These are phyloP conservation scores for Gila robusta DNA, from an alignment of 2,797 vertebrate species.

Conservation along the genomic window DNA sequence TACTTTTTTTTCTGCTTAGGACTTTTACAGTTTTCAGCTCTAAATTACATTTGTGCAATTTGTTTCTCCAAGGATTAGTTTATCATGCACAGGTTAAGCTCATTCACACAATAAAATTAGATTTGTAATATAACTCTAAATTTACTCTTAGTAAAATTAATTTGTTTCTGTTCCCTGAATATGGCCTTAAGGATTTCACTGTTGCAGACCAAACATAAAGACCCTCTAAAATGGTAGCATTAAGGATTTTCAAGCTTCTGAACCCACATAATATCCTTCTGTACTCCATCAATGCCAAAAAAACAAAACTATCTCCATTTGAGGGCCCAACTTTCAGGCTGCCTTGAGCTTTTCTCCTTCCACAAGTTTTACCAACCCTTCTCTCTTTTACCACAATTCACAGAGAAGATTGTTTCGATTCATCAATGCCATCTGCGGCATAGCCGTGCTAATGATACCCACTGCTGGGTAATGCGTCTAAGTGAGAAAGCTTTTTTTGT, in stretches of 20 bases:
- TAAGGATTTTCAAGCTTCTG: slow-evolving; percentile 26
- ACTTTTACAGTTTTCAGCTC: background rate
- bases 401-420: slow-evolving; percentile 57
- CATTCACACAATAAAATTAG: background rate
- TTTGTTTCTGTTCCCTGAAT: background rate
- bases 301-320: slow-evolving; percentile 15
- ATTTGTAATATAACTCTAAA: slow-evolving; percentile 14
- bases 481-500: slow-evolving; percentile 31
- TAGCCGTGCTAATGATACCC: slow-evolving; percentile 58
- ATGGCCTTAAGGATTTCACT: slow-evolving; percentile 2
- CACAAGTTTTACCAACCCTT: slow-evolving; percentile 2
- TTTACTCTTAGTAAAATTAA: slow-evolving; percentile 11
- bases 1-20: background rate
- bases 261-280: slow-evolving; percentile 25
- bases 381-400: slow-evolving; percentile 47
- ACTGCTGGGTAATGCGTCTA: slow-evolving; percentile 43
- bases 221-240: background rate
- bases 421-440: slow-evolving; percentile 57
- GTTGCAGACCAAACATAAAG: slow-evolving; percentile 12
- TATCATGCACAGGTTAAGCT: background rate
- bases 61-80: slow-evolving; percentile 30
- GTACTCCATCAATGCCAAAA: slow-evolving; percentile 37
- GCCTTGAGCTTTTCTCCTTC: slow-evolving; percentile 16
- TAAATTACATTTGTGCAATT: slow-evolving; percentile 15
- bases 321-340: slow-evolving; percentile 13